Evolutionary conservation across 1,140 invertebrate genomes (phyloP), one percentile per base, ranked within the genome.

Genomic region (Drosophila chauvacae): DNA sequence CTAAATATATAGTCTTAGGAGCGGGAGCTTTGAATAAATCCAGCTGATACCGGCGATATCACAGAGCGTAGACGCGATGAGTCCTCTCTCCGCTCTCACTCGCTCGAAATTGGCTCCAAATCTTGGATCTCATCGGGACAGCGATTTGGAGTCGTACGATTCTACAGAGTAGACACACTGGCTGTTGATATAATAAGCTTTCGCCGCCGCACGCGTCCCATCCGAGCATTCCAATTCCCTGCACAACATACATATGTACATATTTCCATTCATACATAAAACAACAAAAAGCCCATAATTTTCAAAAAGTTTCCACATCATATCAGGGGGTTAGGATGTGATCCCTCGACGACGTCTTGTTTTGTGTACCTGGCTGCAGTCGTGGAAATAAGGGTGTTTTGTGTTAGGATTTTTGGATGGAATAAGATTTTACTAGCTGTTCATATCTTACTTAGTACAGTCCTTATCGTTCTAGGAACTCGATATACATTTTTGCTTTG

Each of bases 241-340:
- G 9, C 18, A 30, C 48, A 55, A 45, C 41, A 66, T n/a, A 55
- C 7, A 53, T 18, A 55, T 4, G 35, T 18, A 48, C 7, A 45
- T 44, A 44, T 44, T 18, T 11, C 6, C 16, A 23, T 47, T n/a
- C 26, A 50, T 50, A 37, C 9, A 58, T 41, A 35, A 35, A 35
- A 35, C 33, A 13, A 35, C 11, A 35, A 35, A 35, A 35, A 35
- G 33, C 11, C 41, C 28, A 47, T 70, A 4, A 48, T 71, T 44
- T 55, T 53, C 33, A 18, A 13, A 74, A 74, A 74, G 70, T 74
- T 74, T 74, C 58, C 69, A 63, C 48, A n/a, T 51, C 44, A 39
- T 63, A 48, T 74, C 57, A 63, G 23, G 66, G 66, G 66, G 44
- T 44, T 39, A 44, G 61, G 33, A 53, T 60, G 48, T 13, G 45